Evolutionary conservation across 2,797 vertebrate genomes (phyloP).

Genomic region (Antennarius maculatus): DNA sequence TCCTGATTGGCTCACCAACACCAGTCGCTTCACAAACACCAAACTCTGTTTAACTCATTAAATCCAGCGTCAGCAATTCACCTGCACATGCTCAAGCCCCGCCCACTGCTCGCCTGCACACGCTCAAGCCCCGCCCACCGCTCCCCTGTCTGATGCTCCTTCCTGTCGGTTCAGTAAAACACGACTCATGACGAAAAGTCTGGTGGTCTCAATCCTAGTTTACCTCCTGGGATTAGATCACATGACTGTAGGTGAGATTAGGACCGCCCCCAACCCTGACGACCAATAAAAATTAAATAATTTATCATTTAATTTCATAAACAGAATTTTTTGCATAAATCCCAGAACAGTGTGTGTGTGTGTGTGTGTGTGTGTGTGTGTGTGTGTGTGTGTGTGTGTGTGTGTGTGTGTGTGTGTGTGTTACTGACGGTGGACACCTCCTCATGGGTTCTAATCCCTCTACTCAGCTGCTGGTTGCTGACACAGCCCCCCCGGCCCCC

Average conservation of each 20-base stretch:
- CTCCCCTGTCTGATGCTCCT: conserved; percentile 10
- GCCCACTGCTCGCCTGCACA: too few species aligned
- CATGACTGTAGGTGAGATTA: conserved; percentile 73
- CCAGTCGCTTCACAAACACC: too few species aligned
- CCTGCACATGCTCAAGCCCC: too few species aligned
- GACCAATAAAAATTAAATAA: conserved; percentile 39
- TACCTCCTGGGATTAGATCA: conserved; percentile 63
- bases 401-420: too few species aligned
- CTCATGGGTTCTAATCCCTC: conserved; percentile 45
- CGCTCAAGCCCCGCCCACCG: too few species aligned
- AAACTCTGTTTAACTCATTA: too few species aligned
- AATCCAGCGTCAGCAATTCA: too few species aligned
- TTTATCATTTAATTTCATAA: too few species aligned
- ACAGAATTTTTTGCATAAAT: too few species aligned
- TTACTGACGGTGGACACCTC: conserved; percentile 28
- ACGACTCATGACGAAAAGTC: conserved; percentile 47
- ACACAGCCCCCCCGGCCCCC: conserved; percentile 50
- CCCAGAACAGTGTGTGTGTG: too few species aligned
- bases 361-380: too few species aligned
- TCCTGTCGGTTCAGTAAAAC: conserved; percentile 45
- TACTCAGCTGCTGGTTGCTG: conserved; percentile 76
- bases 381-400: not conserved
- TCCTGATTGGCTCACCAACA: too few species aligned
- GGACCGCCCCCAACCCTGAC: conserved; percentile 20
- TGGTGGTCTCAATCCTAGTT: conserved; percentile 61